A percentile compares a stretch with the other conserved stretches of the same genome.
Conservation (phyloP, 2,888 invertebrate species). For the Sinotaia quadrata region DNA sequence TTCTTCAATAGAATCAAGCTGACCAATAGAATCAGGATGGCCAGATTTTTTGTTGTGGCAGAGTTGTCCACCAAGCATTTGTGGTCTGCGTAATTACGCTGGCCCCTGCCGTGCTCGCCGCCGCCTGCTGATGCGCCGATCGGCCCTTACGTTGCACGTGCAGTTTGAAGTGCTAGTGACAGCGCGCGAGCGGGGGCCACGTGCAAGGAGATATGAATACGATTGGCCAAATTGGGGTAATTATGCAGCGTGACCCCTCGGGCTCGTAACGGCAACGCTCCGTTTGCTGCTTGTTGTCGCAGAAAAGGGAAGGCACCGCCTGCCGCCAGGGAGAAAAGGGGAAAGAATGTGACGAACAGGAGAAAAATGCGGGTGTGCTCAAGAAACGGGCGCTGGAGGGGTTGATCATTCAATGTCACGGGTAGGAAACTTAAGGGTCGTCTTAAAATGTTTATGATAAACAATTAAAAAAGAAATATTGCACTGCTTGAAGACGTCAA, state of each 20-base stretch:
- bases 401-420: not conserved
- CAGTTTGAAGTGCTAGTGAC: slow-evolving; percentile 25
- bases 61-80: slow-evolving; percentile 6
- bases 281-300: slow-evolving; percentile 22
- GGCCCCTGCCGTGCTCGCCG: not conserved
- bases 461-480: no score
- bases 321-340: not conserved
- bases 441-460: no score
- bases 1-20: no score
- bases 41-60: no score
- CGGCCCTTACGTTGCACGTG: slow-evolving; percentile 10
- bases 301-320: slow-evolving; percentile 13
- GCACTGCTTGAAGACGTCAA: no score
- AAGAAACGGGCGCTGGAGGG: not conserved
- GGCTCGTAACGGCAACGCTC: not conserved
- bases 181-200: slow-evolving; percentile 26
- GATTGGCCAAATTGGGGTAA: slow-evolving; percentile 35
- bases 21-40: no score
- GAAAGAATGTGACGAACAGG: not conserved
- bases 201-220: slow-evolving; percentile 31
- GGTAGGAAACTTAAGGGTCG: slow-evolving; percentile 2
- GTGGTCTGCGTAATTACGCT: slow-evolving; percentile 19
- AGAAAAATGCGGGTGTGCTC: not conserved
- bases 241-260: slow-evolving; percentile 27
- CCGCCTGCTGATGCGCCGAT: not conserved